Evolutionary conservation across 2,113 vertebrate genomes (phyloP).

Genomic region (Brevimyrus niger): DNA sequence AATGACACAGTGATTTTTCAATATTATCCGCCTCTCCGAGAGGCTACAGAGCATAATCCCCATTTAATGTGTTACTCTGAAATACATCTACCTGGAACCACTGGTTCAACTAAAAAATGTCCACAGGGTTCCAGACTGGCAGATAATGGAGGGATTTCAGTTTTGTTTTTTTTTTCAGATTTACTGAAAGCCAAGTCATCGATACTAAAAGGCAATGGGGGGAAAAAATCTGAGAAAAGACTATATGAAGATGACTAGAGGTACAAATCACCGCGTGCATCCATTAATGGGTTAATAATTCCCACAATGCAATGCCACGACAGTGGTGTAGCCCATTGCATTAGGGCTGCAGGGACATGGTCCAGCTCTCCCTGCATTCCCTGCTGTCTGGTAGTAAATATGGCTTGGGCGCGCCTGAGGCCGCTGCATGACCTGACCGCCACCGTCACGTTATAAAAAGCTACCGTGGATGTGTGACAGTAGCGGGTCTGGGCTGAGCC

Average conservation of each 20-base stretch:
- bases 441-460: not conserved
- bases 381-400: not conserved
- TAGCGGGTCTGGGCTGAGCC: not conserved
- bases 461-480: not conserved
- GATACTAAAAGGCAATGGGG: not conserved
- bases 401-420: slow-evolving; percentile 12
- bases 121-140: not conserved
- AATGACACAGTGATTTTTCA: slow-evolving; percentile 1
- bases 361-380: not conserved
- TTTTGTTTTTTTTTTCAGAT: not conserved
- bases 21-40: not conserved
- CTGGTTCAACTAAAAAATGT: not conserved
- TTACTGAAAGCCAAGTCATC: not conserved
- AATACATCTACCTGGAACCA: not conserved
- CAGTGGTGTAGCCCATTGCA: not conserved
- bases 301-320: slow-evolving; percentile 39
- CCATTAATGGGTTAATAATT: not conserved
- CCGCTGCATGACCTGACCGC: not conserved
- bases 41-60: not conserved
- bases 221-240: not conserved
- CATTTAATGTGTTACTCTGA: not conserved
- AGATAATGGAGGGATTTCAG: not conserved
- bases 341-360: not conserved
- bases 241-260: not conserved
- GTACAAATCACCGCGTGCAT: slow-evolving; percentile 20